These are phyloP conservation scores for Oriolus oriolus DNA, from an alignment of 2,113 vertebrate species.

Conservation along the genomic window DNA sequence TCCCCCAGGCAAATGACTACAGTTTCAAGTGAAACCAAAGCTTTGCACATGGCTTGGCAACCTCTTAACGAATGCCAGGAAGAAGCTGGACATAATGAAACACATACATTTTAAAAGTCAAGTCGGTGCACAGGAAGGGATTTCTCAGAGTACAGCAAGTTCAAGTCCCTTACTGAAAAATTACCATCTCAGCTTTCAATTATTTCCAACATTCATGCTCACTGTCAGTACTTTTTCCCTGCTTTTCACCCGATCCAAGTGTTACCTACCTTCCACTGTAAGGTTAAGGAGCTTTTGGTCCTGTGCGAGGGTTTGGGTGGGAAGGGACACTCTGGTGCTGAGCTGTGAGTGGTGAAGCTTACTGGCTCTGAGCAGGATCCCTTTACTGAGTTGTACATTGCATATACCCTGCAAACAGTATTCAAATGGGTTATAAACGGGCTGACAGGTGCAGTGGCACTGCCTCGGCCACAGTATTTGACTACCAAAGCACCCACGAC, in stretches of 20 bases:
- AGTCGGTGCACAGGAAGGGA: neutral
- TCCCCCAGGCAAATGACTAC: neutral
- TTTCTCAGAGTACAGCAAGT: neutral
- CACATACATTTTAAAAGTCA: slow-evolving; percentile 18
- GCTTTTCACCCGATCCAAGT: neutral
- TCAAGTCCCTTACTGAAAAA: slow-evolving; percentile 15
- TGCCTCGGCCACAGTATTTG: neutral
- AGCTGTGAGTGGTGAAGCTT: slow-evolving; percentile 91
- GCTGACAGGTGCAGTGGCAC: neutral
- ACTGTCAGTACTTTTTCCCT: neutral
- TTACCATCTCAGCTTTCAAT: neutral
- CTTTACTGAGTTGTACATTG: slow-evolving; percentile 86
- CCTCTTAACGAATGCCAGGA: neutral
- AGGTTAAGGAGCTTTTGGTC: slow-evolving; percentile 88
- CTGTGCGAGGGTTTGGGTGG: slow-evolving; percentile 88
- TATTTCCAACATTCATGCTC: neutral
- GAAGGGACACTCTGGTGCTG: slow-evolving; percentile 86
- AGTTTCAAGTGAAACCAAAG: slow-evolving; percentile 10
- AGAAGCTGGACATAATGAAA: slow-evolving; percentile 16
- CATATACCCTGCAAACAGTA: slow-evolving; percentile 78
- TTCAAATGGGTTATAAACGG: neutral
- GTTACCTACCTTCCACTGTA: slow-evolving; percentile 93
- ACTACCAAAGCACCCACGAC: neutral
- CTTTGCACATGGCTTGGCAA: slow-evolving; percentile 1
- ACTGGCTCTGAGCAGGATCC: slow-evolving; percentile 88